Conservation (phyloP, 2,113 vertebrate genomes). For the Stomatorhinus ivindoensis region DNA sequence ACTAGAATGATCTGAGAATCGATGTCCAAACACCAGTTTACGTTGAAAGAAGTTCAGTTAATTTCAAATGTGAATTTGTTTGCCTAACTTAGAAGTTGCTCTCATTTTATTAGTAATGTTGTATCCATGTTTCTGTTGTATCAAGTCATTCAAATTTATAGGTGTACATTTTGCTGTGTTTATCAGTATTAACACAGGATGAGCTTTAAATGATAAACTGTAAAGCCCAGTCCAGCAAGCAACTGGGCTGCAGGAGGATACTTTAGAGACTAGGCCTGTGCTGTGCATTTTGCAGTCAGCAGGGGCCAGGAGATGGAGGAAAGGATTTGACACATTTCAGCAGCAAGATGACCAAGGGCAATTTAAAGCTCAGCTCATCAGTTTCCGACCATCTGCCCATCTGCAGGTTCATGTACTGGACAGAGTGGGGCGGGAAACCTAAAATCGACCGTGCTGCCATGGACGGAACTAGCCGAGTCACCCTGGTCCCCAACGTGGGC, state of each 20-base stretch:
- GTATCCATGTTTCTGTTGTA: background rate
- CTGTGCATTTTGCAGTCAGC: background rate
- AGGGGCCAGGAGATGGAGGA: background rate
- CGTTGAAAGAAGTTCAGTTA: background rate
- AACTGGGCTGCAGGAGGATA: background rate
- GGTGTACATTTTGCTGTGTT: background rate
- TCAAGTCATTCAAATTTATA: background rate
- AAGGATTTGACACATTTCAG: background rate
- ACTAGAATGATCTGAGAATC: background rate
- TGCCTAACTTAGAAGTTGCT: background rate
- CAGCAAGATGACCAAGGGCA: background rate
- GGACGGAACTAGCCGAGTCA: slow-evolving; percentile 85
- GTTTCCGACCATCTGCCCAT: background rate
- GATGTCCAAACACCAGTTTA: background rate
- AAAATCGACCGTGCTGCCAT: slow-evolving; percentile 91
- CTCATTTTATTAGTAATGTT: background rate
- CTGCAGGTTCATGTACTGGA: slow-evolving; percentile 93
- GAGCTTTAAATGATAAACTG: background rate
- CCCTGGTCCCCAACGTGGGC: slow-evolving; percentile 83
- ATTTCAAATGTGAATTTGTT: background rate
- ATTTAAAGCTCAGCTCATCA: background rate
- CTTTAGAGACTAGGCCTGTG: background rate
- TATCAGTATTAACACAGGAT: background rate
- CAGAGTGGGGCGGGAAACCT: slow-evolving; percentile 91
- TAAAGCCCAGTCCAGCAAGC: background rate